Base-by-base conservation (phyloP, 2,797 vertebrate genomes). In the Sebastes iracundus region DNA sequence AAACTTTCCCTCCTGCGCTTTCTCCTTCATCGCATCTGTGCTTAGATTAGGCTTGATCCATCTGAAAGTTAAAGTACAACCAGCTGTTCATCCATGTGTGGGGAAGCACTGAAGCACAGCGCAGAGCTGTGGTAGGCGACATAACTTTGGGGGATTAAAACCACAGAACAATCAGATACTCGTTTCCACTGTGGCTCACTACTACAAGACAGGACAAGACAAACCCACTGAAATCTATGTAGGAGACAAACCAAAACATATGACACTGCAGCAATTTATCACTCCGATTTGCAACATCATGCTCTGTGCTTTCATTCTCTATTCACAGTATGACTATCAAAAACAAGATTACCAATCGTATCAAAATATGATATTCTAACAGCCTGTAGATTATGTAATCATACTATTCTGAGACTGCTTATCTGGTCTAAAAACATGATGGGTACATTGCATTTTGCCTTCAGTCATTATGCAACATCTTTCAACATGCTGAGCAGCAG, bases 141-240 rank as follows among this genome's bases (percentile, higher is more conserved):
- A 87, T 84, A 81, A 82, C 77, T 74, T 72, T 82, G 72, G 79
- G 79, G 79, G 86, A 85, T 88, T 89, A 87, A 87, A 87, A 65
- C 77, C 75, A 69, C 87, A 80, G 77, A 90, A 84, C 80, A 87
- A 87, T 87, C 82, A 77, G 55, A 81, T 62, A 30, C 61, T 71
- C 58, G 67, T 84, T 88, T 80, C 78, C 65, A 33, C 86, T 69
- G 76, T 9, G 81, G 76, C 66, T 72, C 58, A 61, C 61, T 67
- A 27, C 79, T 72, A 81, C 62, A 65, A 64, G 61, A 81, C 78
- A 73, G 73, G 75, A 86, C 72, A 67, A 35, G 49, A 27, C 63
- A 55, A 81, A 87, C 72, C 66, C 35, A 55, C 60, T 49, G 71
- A 83, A 66, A 72, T 80, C 72, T 70, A 65, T 79, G 67, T 61